Evolutionary conservation across 1,140 invertebrate genomes (phyloP).

Genomic region (Ips typographus): DNA sequence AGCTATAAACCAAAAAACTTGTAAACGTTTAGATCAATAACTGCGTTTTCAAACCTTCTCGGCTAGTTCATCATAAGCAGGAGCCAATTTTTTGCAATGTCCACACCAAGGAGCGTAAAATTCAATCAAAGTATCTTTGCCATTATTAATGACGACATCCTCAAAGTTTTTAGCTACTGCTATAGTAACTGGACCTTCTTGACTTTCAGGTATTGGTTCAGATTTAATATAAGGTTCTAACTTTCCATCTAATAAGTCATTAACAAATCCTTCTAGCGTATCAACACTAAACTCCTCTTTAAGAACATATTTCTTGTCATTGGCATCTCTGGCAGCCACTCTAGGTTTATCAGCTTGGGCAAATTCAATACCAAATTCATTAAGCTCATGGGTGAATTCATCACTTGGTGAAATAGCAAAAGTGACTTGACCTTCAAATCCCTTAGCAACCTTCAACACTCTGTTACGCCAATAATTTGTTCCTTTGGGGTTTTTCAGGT

Average conservation of each 20-base stretch:
- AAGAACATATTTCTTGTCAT: slow-evolving; percentile 89
- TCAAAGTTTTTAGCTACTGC: slow-evolving; percentile 98
- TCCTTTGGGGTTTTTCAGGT: slow-evolving; percentile 94
- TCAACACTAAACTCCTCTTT: slow-evolving; percentile 90
- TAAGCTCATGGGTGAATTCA: slow-evolving; percentile 90
- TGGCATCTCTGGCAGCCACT: slow-evolving; percentile 76
- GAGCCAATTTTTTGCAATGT: slow-evolving; percentile 95
- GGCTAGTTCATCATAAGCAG: slow-evolving; percentile 92
- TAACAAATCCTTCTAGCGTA: slow-evolving; percentile 84
- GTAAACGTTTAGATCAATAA: not conserved
- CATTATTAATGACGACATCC: slow-evolving; percentile 88
- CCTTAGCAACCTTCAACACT: slow-evolving; percentile 87
- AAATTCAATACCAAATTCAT: slow-evolving; percentile 90
- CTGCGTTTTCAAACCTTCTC: slow-evolving; percentile 66
- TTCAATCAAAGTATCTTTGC: slow-evolving; percentile 93
- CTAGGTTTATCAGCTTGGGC: slow-evolving; percentile 88
- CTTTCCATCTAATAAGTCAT: slow-evolving; percentile 78
- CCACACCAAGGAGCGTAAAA: slow-evolving; percentile 99
- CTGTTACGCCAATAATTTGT: slow-evolving; percentile 99
- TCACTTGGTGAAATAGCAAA: slow-evolving; percentile 93
- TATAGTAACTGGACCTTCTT: slow-evolving; percentile 83
- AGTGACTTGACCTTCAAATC: slow-evolving; percentile 72
- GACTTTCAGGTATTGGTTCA: slow-evolving; percentile 86
- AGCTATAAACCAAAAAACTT: slow-evolving; percentile 57
- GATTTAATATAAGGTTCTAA: slow-evolving; percentile 95